Base-by-base conservation (phyloP, 2,888 invertebrate species). In the Mythimna loreyi region DNA sequence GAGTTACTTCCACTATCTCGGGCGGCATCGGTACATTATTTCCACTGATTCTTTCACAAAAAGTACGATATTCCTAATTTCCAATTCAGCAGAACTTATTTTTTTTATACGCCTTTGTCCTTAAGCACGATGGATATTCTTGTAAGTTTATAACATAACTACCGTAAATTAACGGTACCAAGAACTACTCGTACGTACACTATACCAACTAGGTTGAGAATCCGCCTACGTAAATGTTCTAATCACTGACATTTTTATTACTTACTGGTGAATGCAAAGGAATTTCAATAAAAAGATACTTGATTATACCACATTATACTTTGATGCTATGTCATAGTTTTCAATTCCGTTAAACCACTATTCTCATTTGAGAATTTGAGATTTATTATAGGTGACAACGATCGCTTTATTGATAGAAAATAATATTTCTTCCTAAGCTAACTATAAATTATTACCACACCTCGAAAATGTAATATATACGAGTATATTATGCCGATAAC, bases 41-140 rank as follows among this genome's bases (percentile, higher is more conserved):
- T 3, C 40, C 40, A 40, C 40, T 40, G 40, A 40, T 40, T 40
- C 57, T 72, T 36, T 56, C 50, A 66, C 71, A 77, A 76, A 75
- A 78, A 78, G 74, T 81, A 67, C 53, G 49, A 61, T 71, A 75
- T 81, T 73, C 79, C 76, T 69, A 57, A 76, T 82, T 83, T 70
- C 43, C 68, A 76, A 80, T 82, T 79, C 67, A 68, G 72, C 65
- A 78, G 65, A 76, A 79, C 75, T 81, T 75, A 47, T 23, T 43
- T 56, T 53, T 72, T 69, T 71, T 67, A 53, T 68, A 63, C 45
- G 58, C 28, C 62, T 70, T 60, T 33, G 45, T 60, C 19, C 28
- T 40, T 52, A 36, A 16, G 19, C 30, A 19, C 33, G 36, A 45
- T 49, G 11, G 45, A 30, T 56, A 60, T 60, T 57, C 21, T 23